Percentiles rank a stretch among this genome's conserved stretches.
Evolutionary conservation across 2,113 vertebrate genomes (phyloP).

Genomic region (Dipodomys merriami): DNA sequence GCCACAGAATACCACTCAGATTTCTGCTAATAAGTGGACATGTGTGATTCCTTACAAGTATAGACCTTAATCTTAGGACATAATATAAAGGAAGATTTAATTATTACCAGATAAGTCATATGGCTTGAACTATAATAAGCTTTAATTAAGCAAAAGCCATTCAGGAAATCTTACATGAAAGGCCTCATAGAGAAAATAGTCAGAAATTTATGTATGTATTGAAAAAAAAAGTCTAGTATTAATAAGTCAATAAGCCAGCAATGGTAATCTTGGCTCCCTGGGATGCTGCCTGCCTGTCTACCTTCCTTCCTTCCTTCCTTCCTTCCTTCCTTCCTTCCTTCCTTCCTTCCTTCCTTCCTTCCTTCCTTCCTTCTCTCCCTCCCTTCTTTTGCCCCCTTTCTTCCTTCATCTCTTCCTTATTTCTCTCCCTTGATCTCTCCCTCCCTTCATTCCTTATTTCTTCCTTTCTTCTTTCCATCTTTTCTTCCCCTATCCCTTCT

Average conservation of each 20-base stretch:
- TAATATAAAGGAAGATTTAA: background rate
- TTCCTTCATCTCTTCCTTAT: background rate
- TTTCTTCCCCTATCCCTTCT: background rate
- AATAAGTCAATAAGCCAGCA: too few relatives aligned
- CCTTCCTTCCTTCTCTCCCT: background rate
- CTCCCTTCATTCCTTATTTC: too few relatives aligned
- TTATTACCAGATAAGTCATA: background rate
- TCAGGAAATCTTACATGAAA: background rate
- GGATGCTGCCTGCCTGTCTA: background rate
- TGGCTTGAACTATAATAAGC: background rate
- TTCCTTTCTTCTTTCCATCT: background rate
- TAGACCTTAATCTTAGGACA: background rate
- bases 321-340: fast-evolving
- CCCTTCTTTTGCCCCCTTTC: background rate
- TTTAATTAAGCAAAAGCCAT: background rate
- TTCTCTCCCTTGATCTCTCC: background rate
- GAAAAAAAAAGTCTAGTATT: too few relatives aligned
- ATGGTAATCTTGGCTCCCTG: background rate
- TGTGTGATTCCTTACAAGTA: fast-evolving
- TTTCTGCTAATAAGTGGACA: background rate
- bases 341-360: background rate
- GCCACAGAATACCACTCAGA: background rate
- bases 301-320: too few relatives aligned
- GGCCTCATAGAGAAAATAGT: too few relatives aligned
- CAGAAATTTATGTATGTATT: too few relatives aligned